phyloP scores from a whole-genome alignment of 2,113 vertebrate species.

The Isurus oxyrinchus region DNA sequence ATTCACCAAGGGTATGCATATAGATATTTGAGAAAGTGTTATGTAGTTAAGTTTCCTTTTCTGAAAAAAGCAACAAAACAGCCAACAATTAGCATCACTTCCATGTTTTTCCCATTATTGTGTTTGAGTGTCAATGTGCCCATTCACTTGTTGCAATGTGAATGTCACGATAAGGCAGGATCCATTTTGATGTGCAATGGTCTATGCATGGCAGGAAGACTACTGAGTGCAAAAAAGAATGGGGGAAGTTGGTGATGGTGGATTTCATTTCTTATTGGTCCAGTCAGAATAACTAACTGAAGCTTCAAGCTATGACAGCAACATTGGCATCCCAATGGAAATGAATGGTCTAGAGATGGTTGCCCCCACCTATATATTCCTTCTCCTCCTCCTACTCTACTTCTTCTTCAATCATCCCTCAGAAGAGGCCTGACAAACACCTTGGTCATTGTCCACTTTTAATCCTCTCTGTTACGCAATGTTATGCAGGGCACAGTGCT shows the following conservation, averaged over 20 bases:
- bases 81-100: background rate
- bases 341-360: background rate
- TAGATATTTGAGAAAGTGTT: background rate
- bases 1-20: background rate
- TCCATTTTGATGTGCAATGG: background rate
- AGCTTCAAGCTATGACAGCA: background rate
- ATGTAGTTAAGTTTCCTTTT: background rate
- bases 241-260: background rate
- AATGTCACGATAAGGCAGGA: background rate
- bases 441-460: background rate
- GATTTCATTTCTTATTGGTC: background rate
- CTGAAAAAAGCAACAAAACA: background rate
- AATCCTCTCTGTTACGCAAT: background rate
- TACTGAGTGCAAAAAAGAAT: background rate
- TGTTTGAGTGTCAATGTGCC: background rate
- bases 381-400: background rate
- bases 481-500: background rate
- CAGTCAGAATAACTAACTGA: background rate
- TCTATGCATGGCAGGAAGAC: background rate
- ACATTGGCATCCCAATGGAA: background rate
- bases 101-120: background rate
- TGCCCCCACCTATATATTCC: background rate
- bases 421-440: background rate
- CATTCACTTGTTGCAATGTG: background rate
- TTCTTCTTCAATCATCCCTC: background rate